Conservation (phyloP, 2,113 vertebrate genomes). For the Xiphophorus couchianus region DNA sequence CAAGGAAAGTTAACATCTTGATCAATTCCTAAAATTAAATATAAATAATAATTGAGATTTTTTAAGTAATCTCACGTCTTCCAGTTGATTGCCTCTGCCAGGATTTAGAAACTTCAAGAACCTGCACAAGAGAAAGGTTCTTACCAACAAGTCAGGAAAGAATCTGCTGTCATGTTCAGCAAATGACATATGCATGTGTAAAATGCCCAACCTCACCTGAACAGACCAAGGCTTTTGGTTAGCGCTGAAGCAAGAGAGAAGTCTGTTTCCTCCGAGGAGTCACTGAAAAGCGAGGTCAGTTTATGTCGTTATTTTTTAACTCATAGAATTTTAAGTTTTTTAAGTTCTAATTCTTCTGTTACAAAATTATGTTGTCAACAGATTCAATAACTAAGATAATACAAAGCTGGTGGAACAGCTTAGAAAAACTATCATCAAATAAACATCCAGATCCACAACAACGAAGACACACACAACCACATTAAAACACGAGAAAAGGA, state of each 20-base stretch:
- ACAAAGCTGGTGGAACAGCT: neutral
- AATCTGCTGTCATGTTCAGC: neutral
- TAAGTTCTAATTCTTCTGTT: neutral
- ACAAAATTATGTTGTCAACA: neutral
- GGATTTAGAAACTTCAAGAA: constrained; percentile 65
- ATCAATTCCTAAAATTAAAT: too few relatives aligned
- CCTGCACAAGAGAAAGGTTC: constrained; percentile 31
- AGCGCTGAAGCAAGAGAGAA: constrained; percentile 55
- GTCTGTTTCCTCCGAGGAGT: constrained; percentile 44
- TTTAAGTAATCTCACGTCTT: constrained; percentile 48
- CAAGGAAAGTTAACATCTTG: too few relatives aligned
- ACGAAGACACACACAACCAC: neutral
- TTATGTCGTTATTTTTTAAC: neutral
- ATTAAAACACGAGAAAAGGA: neutral
- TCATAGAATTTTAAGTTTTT: neutral
- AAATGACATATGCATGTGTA: neutral
- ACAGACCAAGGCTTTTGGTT: constrained; percentile 41
- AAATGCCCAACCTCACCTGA: constrained; percentile 50
- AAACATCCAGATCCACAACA: neutral
- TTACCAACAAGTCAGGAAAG: neutral
- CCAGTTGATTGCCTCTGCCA: constrained; percentile 5
- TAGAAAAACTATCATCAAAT: neutral
- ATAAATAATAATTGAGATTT: too few relatives aligned
- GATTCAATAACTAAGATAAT: neutral
- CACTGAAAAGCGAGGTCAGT: neutral